These are phyloP conservation scores for Urocolius indicus DNA, from an alignment of 2,113 vertebrate genomes.

Conservation along the genomic window DNA sequence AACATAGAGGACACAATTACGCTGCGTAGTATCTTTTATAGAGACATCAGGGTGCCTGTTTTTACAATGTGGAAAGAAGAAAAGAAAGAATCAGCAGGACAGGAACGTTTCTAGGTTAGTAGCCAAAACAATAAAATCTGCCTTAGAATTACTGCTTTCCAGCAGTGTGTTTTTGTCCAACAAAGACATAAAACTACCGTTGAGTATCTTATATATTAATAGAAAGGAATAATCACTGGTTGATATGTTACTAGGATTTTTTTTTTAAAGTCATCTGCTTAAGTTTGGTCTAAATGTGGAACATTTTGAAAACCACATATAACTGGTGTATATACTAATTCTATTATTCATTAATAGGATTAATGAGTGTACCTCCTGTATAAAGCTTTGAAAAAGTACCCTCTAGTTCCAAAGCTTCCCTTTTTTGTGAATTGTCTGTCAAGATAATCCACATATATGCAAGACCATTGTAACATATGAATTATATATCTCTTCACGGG, in stretches of 20 bases:
- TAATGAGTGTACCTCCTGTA: neutral
- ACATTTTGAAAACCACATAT: neutral
- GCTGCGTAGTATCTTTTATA: neutral
- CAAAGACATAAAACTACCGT: neutral
- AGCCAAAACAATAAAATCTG: slow-evolving; percentile 35
- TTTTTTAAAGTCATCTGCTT: neutral
- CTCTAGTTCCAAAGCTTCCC: neutral
- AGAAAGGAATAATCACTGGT: neutral
- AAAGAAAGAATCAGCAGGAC: neutral
- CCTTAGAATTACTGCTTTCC: neutral
- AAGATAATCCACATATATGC: neutral
- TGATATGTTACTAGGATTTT: neutral
- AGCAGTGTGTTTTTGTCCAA: neutral
- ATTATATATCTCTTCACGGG: neutral
- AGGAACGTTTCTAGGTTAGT: neutral
- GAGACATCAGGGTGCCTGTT: neutral
- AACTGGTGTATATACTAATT: neutral
- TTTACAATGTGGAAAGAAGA: neutral
- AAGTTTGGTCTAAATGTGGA: neutral
- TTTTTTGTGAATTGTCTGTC: neutral
- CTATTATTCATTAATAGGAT: neutral
- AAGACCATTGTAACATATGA: neutral
- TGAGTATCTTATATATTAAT: neutral
- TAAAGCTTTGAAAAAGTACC: neutral
- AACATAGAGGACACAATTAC: neutral